These are phyloP conservation scores for Lethrus apterus DNA, from an alignment of 1,140 invertebrate species.

Conservation along the genomic window DNA sequence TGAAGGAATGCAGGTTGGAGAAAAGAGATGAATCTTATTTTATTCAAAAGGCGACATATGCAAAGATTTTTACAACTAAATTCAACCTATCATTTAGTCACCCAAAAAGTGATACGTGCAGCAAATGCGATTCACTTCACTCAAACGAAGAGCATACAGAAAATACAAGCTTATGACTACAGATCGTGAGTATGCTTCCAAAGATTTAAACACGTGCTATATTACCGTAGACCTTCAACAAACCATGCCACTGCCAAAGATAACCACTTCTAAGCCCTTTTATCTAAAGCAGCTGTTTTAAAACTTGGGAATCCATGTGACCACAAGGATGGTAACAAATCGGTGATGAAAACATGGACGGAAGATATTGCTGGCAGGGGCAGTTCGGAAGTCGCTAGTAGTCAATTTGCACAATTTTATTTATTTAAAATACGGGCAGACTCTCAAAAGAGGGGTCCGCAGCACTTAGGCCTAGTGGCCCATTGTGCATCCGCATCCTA, in stretches of 20 bases:
- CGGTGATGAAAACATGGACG: slow-evolving; percentile 16
- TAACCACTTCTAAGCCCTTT: slow-evolving; percentile 27
- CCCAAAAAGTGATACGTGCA: slow-evolving; percentile 29
- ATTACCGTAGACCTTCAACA: slow-evolving; percentile 28
- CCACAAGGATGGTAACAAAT: slow-evolving; percentile 3
- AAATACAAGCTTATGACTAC: slow-evolving; percentile 8
- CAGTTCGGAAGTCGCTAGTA: slow-evolving; percentile 12
- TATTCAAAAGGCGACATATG: slow-evolving; percentile 15
- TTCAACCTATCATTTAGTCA: slow-evolving; percentile 27
- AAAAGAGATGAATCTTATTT: slow-evolving; percentile 6
- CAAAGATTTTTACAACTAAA: slow-evolving; percentile 20
- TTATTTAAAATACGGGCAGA: too few species aligned
- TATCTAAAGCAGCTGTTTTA: too few species aligned
- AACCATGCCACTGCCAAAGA: slow-evolving; percentile 21
- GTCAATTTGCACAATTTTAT: too few species aligned
- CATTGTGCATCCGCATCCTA: too few species aligned
- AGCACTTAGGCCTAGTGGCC: too few species aligned
- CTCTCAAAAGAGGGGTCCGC: too few species aligned
- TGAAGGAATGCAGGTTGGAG: slow-evolving; percentile 14
- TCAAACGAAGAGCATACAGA: slow-evolving; percentile 19
- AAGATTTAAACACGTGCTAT: slow-evolving; percentile 15
- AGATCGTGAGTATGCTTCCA: slow-evolving; percentile 16
- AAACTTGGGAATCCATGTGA: slow-evolving; percentile 20
- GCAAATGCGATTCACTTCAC: slow-evolving; percentile 22
- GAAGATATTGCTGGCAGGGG: slow-evolving; percentile 18